Conservation (phyloP, 2,797 vertebrate species). For the Cyprinodon diabolis region DNA sequence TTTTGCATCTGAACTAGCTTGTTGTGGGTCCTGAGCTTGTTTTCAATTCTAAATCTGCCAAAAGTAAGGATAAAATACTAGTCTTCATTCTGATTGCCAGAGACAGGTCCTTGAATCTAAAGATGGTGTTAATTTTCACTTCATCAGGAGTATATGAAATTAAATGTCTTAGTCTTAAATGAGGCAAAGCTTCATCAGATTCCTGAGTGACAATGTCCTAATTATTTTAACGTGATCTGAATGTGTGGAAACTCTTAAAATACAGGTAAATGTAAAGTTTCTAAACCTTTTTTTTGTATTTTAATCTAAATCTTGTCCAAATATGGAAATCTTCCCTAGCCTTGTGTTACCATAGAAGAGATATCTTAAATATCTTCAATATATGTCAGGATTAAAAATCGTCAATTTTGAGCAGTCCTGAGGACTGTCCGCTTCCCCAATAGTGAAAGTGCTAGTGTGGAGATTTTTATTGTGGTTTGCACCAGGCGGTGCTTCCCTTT, state of each 20-base stretch:
- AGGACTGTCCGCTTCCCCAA: slow-evolving; percentile 57
- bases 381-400: slow-evolving; percentile 27
- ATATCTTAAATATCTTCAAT: slow-evolving; percentile 16
- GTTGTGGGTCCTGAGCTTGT: too few species aligned
- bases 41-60: too few species aligned
- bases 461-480: slow-evolving; percentile 54
- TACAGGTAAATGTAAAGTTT: neutral
- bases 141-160: too few species aligned
- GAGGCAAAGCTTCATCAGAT: too few species aligned
- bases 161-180: too few species aligned
- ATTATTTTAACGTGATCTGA: neutral
- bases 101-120: too few species aligned
- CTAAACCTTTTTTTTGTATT: neutral
- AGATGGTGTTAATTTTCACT: too few species aligned
- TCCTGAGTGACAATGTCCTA: neutral
- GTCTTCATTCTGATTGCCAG: too few species aligned
- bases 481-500: slow-evolving; percentile 59
- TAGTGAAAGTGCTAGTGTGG: slow-evolving; percentile 50
- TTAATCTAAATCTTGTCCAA: too few species aligned
- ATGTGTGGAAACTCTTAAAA: neutral
- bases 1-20: too few species aligned
- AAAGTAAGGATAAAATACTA: too few species aligned
- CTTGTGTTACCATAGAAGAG: slow-evolving; percentile 43
- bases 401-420: slow-evolving; percentile 47
- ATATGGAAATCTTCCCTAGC: slow-evolving; percentile 25